Evolutionary conservation across 2,113 vertebrate genomes (phyloP), one percentile per base, ranked within the genome.

Genomic region (Ochotona curzoniae): DNA sequence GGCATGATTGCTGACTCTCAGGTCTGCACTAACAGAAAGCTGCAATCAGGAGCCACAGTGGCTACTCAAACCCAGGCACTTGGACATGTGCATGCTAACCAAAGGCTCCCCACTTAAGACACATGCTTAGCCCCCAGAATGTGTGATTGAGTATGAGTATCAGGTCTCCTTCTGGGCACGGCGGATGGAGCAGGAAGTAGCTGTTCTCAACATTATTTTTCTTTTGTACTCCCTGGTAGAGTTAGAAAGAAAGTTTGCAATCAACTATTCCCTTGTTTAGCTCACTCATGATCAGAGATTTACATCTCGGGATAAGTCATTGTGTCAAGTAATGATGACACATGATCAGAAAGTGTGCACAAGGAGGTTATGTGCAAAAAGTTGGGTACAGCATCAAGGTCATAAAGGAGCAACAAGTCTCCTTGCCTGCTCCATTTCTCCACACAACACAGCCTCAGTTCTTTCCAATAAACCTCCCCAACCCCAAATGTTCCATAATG

Each of bases 141-240:
- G 54, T 18, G 18, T 57, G 54, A 15, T 15, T 57, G 70, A 44
- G 38, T 44, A 44, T 61, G 66, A 69, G 26, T 12, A 2, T 86
- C 7, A 7, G 25, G 20, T 8, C 44, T 61, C 15, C 30, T 7
- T 28, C 17, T 8, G 5, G 2, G n/a, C 0, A 7, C 15, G 44
- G 0, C 26, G 30, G 13, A 20, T 13, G 30, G 47, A n/a, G 30
- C 18, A 49, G 28, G 30, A 60, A 47, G 7, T 57, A 17, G 20
- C 10, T 47, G 70, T 64, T 5, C 8, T 47, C 35, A 26, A n/a
- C 0, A 4, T 14, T 4, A 12, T 17, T 18, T 2, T 44, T 28
- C 30, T 3, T 51, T 21, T 30, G 14, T 78, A 35, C n/a, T 71
- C 44, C 21, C 54, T 13, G 8, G 28, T 32, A 4, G 67, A 84